Conservation (phyloP, 2,113 vertebrate species). For the Thinocorus orbignyianus region DNA sequence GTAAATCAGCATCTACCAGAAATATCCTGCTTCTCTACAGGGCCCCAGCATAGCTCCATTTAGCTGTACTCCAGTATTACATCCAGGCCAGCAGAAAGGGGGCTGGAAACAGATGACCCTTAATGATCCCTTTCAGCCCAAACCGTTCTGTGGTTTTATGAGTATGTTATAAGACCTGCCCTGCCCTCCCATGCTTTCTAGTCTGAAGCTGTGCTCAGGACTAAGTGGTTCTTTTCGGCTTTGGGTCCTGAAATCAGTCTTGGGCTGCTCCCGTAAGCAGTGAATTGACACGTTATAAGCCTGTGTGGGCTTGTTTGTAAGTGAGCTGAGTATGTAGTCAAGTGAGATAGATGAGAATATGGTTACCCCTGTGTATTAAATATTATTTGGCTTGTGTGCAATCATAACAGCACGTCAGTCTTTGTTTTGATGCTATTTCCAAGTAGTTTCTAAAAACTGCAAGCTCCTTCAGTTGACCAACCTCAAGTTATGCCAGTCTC, state of each 20-base stretch:
- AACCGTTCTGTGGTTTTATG: background rate
- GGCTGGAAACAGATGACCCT: background rate
- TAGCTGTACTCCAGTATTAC: background rate
- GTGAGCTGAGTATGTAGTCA: background rate
- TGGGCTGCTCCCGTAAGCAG: background rate
- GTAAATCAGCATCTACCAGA: background rate
- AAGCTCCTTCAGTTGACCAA: rapidly evolving
- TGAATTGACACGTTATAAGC: background rate
- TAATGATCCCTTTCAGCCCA: background rate
- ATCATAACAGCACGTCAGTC: background rate
- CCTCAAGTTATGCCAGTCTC: rapidly evolving
- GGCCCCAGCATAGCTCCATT: background rate
- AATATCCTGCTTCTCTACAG: background rate
- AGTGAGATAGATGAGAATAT: background rate
- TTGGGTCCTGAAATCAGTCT: background rate
- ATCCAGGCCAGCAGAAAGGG: background rate
- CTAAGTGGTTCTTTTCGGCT: background rate
- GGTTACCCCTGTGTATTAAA: background rate
- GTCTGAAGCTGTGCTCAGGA: background rate
- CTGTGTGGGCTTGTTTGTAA: background rate
- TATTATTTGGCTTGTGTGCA: background rate
- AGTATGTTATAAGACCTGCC: background rate
- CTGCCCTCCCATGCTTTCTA: background rate
- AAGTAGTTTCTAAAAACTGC: background rate
- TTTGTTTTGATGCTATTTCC: background rate